Evolutionary conservation across 1,140 invertebrate genomes (phyloP).

Genomic region (Drosophila suzukii): DNA sequence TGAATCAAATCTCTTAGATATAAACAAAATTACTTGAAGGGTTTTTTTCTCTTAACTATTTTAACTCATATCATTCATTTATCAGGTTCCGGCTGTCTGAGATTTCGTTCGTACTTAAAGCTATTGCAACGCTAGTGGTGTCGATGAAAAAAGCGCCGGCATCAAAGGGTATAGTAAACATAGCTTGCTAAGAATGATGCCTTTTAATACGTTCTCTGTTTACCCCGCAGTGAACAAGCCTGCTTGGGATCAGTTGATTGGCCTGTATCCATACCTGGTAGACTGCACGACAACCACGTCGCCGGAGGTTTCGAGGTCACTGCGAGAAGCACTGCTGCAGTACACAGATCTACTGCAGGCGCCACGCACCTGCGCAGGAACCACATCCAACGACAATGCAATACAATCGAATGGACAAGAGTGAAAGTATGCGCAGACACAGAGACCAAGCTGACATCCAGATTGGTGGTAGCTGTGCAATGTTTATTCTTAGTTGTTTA

Average conservation of each 20-base stretch:
- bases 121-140: slow-evolving; percentile 95
- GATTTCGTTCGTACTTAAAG: slow-evolving; percentile 98
- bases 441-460: slow-evolving; percentile 5
- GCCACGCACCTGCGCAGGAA: slow-evolving; percentile 83
- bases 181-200: neutral
- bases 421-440: slow-evolving; percentile 43
- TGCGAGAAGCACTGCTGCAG: slow-evolving; percentile 94
- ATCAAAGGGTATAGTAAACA: slow-evolving; percentile 88
- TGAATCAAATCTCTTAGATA: neutral
- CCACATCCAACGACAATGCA: slow-evolving; percentile 51
- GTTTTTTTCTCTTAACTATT: no score
- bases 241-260: slow-evolving; percentile 96
- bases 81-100: slow-evolving; percentile 96
- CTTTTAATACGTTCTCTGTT: neutral
- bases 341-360: slow-evolving; percentile 94
- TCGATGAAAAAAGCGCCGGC: slow-evolving; percentile 96
- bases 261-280: slow-evolving; percentile 95
- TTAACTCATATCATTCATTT: neutral
- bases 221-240: slow-evolving; percentile 89
- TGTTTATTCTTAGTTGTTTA: slow-evolving; percentile 65
- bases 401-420: slow-evolving; percentile 82
- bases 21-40: neutral
- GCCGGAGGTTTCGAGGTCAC: slow-evolving; percentile 91
- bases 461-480: slow-evolving; percentile 26
- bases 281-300: slow-evolving; percentile 92